Evolutionary conservation across 2,113 vertebrate species (phyloP).

Genomic region (Micromys minutus): DNA sequence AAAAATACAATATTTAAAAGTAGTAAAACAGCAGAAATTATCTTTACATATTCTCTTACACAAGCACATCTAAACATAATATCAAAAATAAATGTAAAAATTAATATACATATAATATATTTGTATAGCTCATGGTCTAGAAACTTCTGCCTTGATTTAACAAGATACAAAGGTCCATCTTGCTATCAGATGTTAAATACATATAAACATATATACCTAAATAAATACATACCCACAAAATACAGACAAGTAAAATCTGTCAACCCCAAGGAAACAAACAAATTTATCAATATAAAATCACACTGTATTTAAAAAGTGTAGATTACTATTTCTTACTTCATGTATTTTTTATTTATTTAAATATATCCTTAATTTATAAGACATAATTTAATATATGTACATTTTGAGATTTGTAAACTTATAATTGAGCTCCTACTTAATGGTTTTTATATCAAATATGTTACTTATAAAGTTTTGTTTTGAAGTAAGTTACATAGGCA

Average conservation of each 20-base stretch:
- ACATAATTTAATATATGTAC: background rate
- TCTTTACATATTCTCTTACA: background rate
- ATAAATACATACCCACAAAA: no score
- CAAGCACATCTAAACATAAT: background rate
- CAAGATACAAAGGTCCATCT: background rate
- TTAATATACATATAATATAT: background rate
- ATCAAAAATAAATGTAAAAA: background rate
- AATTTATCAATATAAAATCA: background rate
- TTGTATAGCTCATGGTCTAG: fast-evolving
- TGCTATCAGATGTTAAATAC: background rate
- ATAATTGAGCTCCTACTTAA: background rate
- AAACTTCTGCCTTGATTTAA: background rate
- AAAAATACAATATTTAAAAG: background rate
- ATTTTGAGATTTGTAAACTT: background rate
- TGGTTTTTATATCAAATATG: background rate
- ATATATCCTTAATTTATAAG: background rate
- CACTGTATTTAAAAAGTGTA: background rate
- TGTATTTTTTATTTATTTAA: background rate
- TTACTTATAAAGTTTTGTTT: background rate
- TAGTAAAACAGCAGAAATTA: background rate
- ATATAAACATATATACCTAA: background rate
- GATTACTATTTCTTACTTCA: background rate
- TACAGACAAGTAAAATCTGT: no score
- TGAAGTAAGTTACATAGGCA: background rate
- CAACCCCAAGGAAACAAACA: background rate